Evolutionary conservation across 2,888 invertebrate genomes (phyloP).

Genomic region (Andrena trimmerana): DNA sequence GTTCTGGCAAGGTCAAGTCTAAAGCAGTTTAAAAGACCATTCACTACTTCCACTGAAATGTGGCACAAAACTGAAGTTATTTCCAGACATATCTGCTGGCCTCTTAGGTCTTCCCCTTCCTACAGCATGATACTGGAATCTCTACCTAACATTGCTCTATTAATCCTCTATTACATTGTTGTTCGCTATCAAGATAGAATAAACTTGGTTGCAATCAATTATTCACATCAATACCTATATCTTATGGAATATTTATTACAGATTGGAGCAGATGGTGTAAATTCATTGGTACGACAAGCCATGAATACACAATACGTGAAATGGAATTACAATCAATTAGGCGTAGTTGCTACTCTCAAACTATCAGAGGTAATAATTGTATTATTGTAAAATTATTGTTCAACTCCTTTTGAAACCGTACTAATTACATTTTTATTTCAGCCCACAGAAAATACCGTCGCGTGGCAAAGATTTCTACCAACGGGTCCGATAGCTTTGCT

Average conservation of each 20-base stretch:
- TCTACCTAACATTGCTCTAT: neutral
- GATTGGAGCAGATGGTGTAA: slow-evolving; percentile 98
- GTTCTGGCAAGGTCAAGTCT: slow-evolving; percentile 1
- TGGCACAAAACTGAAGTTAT: slow-evolving; percentile 79
- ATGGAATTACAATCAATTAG: slow-evolving; percentile 96
- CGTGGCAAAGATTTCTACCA: slow-evolving; percentile 98
- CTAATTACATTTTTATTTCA: slow-evolving; percentile 79
- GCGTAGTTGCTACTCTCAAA: slow-evolving; percentile 95
- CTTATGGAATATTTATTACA: slow-evolving; percentile 80
- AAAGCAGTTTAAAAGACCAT: slow-evolving; percentile 29
- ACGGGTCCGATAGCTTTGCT: slow-evolving; percentile 96
- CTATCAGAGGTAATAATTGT: slow-evolving; percentile 89
- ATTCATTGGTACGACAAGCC: slow-evolving; percentile 93
- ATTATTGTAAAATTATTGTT: neutral
- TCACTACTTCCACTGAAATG: slow-evolving; percentile 60
- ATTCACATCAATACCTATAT: neutral
- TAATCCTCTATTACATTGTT: neutral
- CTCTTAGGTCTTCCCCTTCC: slow-evolving; percentile 62
- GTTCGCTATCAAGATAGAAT: neutral
- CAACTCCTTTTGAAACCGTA: neutral
- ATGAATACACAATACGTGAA: slow-evolving; percentile 93
- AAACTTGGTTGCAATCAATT: slow-evolving; percentile 4
- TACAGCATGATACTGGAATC: slow-evolving; percentile 38
- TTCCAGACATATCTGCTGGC: slow-evolving; percentile 76
- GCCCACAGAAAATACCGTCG: slow-evolving; percentile 92